Base-by-base conservation (phyloP, 2,113 vertebrate genomes). In the Syngnathus floridae region DNA sequence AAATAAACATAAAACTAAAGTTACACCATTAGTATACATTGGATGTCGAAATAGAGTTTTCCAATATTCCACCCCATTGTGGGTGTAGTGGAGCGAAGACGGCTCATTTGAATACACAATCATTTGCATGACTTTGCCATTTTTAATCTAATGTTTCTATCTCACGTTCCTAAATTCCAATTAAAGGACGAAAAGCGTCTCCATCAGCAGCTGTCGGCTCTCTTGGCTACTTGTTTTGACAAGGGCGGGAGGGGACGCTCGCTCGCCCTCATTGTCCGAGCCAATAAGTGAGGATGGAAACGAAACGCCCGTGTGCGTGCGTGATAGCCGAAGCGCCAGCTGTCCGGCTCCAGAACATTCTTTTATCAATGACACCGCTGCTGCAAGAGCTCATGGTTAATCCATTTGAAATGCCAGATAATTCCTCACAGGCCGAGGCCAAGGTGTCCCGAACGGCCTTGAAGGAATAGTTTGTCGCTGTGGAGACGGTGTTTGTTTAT, bases 151-250 rank as follows among this genome's bases (percentile, higher is more conserved):
- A 40, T 62, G 70, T 31, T n/a, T n/a, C 57, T 19, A 59, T 69
- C 51, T 63, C 1, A 36, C 62, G 68, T 22, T n/a, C 36, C 8
- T 4, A 59, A 59, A 38, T 59, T 59, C 36, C 35, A 59, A 59
- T 59, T 38, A 59, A 59, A 21, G 57, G 19, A 21, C 12, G 9
- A 40, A 60, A 40, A 60, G 69, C 75, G 71, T 38, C 73, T 71
- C 77, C 62, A 52, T 73, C 67, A 67, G 69, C 73, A 80, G 75
- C 75, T 75, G 70, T 22, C 54, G 73, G 59, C 17, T 75, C 58
- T 77, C 57, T 22, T 41, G 59, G 46, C 58, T 64, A 19, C 48
- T 67, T 78, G 78, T 78, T 82, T 75, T 80, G 82, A 83, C 79
- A 69, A 58, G 69, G 57, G 40, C 7, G 17, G 62, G 65, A 72